phyloP scores from a whole-genome alignment of 1,140 invertebrate genomes.

The Anastatus disparis region DNA sequence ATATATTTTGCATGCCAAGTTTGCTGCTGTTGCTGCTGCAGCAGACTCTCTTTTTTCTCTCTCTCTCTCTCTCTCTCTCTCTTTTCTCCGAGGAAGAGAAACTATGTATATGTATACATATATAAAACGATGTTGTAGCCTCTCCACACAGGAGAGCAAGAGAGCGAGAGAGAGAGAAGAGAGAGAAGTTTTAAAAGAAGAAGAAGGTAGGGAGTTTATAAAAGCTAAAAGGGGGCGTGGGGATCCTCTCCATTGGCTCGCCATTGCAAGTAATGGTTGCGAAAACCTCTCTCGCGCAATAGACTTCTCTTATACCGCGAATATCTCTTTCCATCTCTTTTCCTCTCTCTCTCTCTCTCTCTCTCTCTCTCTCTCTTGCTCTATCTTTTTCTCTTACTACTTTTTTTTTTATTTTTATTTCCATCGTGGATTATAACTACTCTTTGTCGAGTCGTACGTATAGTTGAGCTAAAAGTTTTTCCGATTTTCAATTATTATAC shows the following conservation, averaged over 20 bases:
- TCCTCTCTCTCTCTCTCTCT: slow-evolving; percentile 30
- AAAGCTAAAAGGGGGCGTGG: slow-evolving; percentile 66
- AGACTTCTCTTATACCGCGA: too few relatives aligned
- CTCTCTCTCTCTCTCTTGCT: not conserved
- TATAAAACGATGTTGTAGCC: too few relatives aligned
- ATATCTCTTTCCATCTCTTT: too few relatives aligned
- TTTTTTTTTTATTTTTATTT: slow-evolving; percentile 29
- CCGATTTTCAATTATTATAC: slow-evolving; percentile 30
- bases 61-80: too few relatives aligned
- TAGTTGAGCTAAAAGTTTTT: not conserved
- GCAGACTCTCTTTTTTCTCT: too few relatives aligned
- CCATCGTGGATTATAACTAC: too few relatives aligned
- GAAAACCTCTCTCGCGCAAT: slow-evolving; percentile 48
- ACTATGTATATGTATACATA: too few relatives aligned
- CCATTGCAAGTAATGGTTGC: slow-evolving; percentile 66
- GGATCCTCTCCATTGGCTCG: slow-evolving; percentile 66
- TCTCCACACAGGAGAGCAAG: not conserved
- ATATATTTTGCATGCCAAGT: slow-evolving; percentile 34
- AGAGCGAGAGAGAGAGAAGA: slow-evolving; percentile 16
- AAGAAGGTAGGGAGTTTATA: too few relatives aligned
- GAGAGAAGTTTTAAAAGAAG: too few relatives aligned
- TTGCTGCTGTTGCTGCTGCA: slow-evolving; percentile 14
- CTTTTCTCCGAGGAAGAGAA: too few relatives aligned
- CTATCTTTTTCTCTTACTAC: not conserved
- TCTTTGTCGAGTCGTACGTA: too few relatives aligned